Evolutionary conservation across 35 echinoderm and acorn worm genomes (phyloP).

Genomic region (Holothuria glaberrima): DNA sequence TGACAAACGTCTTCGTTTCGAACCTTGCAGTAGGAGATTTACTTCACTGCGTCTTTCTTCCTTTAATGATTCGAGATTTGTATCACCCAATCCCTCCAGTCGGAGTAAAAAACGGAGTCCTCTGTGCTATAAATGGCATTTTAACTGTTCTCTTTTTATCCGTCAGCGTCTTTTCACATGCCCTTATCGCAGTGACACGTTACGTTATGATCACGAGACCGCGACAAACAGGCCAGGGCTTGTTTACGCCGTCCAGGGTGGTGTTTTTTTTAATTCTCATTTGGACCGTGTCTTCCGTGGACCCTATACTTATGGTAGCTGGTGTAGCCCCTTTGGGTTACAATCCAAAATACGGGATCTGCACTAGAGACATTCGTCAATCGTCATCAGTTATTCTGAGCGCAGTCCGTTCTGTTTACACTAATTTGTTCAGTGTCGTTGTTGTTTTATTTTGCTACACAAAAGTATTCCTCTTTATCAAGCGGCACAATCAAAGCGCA

Average conservation of each 20-base stretch:
- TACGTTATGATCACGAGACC: constrained; percentile 40
- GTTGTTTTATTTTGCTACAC: constrained; percentile 43
- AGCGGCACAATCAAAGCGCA: neutral
- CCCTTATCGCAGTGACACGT: constrained; percentile 12
- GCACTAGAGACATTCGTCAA: constrained; percentile 10
- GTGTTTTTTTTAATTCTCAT: neutral
- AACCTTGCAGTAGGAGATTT: constrained; percentile 73
- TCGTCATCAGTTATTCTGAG: constrained; percentile 22
- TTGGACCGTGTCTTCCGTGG: neutral
- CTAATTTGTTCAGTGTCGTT: constrained; percentile 24
- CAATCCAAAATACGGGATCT: constrained; percentile 45
- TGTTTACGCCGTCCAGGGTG: neutral
- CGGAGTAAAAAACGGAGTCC: neutral
- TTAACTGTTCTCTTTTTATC: constrained; percentile 12
- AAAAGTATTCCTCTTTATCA: constrained; percentile 24
- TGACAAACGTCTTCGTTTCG: constrained; percentile 72
- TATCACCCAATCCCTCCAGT: constrained; percentile 33
- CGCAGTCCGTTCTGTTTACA: constrained; percentile 13
- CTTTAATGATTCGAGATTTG: constrained; percentile 56
- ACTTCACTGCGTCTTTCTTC: constrained; percentile 64
- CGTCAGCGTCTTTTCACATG: constrained; percentile 14
- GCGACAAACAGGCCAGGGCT: neutral
- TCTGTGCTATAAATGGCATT: constrained; percentile 6
- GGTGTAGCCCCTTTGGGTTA: neutral
- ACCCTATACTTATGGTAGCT: neutral